Base-by-base conservation (phyloP, 2,888 invertebrate genomes). In the Drosophila histrio region DNA sequence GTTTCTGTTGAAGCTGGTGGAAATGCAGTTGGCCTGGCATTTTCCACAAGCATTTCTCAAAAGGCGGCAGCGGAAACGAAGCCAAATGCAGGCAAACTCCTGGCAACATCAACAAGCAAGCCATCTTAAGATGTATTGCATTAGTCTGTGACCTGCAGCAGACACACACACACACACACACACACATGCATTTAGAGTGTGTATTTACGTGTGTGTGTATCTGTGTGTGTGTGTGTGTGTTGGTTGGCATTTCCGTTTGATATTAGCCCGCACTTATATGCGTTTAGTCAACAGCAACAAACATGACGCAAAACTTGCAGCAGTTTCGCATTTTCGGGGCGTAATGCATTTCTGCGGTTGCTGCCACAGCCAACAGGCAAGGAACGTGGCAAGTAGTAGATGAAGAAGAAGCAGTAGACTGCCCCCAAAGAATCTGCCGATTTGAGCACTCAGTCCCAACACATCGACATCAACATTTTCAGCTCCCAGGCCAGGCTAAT, bases 1-100 rank as follows among this genome's bases (percentile, higher is more conserved):
- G 83, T 72, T 60, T 65, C 60, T 61, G 61, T 54, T 32, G 47
- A 50, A n/a, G 60, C 50, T 56, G 64, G 28, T 28, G 36, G 47
- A 77, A 82, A 76, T 79, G 86, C 83, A 82, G 88, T 64, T 73
- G 38, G 60, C 19, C 32, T 65, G 72, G 58, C 88, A 84, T 84
- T 84, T 87, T 84, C 85, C 83, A 84, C 88, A 84, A 87, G 72
- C 88, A 84, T 87, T 88, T 88, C 88, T 81, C 88, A 88, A 81
- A 83, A 71, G 73, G 79, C 62, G 66, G 85, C 64, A 79, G 71
- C 84, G 87, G 87, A 88, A 84, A 75, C 84, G 81, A 71, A 65
- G 80, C 88, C 87, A 86, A 83, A 72, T 70, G 81, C 86, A 85
- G 61, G 50, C 75, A 72, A 70, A 60, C 49, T 57, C 64, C 53